A percentile compares a stretch with the other conserved stretches of the same genome.
Evolutionary conservation across 2,888 invertebrate genomes (phyloP).

Genomic region (Eugnorisma glareosa): DNA sequence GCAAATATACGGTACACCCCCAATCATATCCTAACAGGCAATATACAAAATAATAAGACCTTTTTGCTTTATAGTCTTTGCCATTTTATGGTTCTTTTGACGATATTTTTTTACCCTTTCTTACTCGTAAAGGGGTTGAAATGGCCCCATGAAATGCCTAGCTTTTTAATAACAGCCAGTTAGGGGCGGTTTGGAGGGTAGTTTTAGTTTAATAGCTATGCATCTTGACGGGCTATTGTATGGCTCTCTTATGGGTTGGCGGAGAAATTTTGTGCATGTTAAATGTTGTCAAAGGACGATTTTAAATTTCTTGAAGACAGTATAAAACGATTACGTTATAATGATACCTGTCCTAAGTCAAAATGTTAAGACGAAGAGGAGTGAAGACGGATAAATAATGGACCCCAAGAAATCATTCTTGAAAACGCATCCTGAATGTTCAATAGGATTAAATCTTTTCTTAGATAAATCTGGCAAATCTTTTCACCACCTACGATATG

Average conservation of each 20-base stretch:
- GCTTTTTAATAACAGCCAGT: constrained; percentile 69
- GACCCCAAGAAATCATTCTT: not conserved
- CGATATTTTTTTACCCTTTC: constrained; percentile 64
- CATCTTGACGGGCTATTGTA: constrained; percentile 36
- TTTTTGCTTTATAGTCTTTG: constrained; percentile 65
- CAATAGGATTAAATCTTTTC: not conserved
- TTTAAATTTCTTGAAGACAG: not conserved
- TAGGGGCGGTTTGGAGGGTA: constrained; percentile 53
- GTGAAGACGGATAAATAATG: too few species aligned
- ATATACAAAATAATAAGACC: constrained; percentile 61
- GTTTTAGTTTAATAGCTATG: constrained; percentile 56
- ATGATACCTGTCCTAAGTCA: too few species aligned
- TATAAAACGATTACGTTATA: too few species aligned
- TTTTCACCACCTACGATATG: not conserved
- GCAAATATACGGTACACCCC: constrained; percentile 58
- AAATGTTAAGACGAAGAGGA: too few species aligned
- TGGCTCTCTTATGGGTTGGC: constrained; percentile 5
- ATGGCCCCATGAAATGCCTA: constrained; percentile 67
- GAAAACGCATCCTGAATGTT: not conserved
- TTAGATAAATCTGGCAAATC: not conserved
- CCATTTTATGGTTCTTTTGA: constrained; percentile 62
- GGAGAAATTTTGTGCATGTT: not conserved
- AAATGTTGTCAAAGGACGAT: not conserved
- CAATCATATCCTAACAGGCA: constrained; percentile 59
- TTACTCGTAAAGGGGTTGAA: constrained; percentile 65